Base-by-base conservation (phyloP, 2,888 invertebrate species). In the Ectemnius cavifrons region DNA sequence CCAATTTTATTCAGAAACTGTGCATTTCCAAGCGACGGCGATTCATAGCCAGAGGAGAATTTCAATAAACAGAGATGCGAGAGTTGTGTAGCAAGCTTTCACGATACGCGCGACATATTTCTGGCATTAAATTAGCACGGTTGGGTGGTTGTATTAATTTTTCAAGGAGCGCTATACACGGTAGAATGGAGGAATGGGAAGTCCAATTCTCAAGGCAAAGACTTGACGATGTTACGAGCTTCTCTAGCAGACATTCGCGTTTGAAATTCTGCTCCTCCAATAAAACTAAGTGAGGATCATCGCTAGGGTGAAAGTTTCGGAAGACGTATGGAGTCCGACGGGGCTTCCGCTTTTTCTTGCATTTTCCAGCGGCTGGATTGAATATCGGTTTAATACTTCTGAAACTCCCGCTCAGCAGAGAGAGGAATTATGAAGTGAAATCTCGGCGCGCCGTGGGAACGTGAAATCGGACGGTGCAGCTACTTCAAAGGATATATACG, bases 341-440 rank as follows among this genome's bases (percentile, higher is more conserved):
- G 23, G 23, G 23, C 23, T 23, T 23, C 23, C 23, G 23, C 23
- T 23, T 23, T 23, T 23, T 23, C 23, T 23, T 23, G 23, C 23
- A 23, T 23, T 23, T 23, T 23, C 23, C 23, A 23, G 2, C 23
- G 23, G 23, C 23, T 0, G 23, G 23, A 23, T 23, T 23, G 23
- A 23, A 23, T 23, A 23, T 23, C 23, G 23, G 23, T 23, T 23
- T 23, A 23, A 23, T 23, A 23, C 23, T 23, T 23, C 23, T 23
- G 23, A 23, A 23, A 23, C 23, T 23, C 23, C 23, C 23, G 23
- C 23, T 23, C 23, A 2, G 3, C 23, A 0, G 23, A 23, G 23
- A 23, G 71, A 61, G 76, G 57, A 76, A 71, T 61, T 75, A 71
- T 63, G 63, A 67, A 76, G 76, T 67, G 76, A 71, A 75, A 76